A percentile compares a stretch with the other conserved stretches of the same genome.
phyloP scores from a whole-genome alignment of 1,140 invertebrate genomes.

The Drosophila leontia region DNA sequence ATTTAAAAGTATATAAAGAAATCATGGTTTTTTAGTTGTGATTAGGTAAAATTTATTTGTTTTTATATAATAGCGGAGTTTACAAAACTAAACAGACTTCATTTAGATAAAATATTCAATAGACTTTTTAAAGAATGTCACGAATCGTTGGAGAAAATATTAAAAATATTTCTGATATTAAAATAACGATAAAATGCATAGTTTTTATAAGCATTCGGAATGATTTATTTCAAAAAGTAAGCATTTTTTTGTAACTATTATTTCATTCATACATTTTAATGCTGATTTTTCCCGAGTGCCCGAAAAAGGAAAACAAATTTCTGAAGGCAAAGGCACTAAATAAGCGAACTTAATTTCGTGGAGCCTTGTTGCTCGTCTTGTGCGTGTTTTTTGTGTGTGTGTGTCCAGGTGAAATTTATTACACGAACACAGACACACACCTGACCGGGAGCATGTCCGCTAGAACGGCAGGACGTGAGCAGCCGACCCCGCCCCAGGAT shows the following conservation, averaged over 20 bases:
- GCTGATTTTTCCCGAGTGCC: slow-evolving; percentile 8
- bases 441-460: slow-evolving; percentile 48
- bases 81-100: too few species aligned
- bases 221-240: background rate
- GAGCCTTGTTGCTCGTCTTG: slow-evolving; percentile 39
- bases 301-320: slow-evolving; percentile 19
- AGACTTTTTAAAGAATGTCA: too few species aligned
- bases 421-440: slow-evolving; percentile 23
- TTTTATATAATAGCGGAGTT: too few species aligned
- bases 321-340: slow-evolving; percentile 53
- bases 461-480: slow-evolving; percentile 48
- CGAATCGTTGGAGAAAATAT: too few species aligned
- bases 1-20: too few species aligned
- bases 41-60: too few species aligned
- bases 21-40: too few species aligned
- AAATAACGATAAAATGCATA: too few species aligned
- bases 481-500: slow-evolving; percentile 3
- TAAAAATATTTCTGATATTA: too few species aligned
- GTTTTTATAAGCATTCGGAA: too few species aligned
- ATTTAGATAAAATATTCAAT: too few species aligned
- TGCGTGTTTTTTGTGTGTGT: slow-evolving; percentile 13
- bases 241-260: background rate
- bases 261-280: background rate
- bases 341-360: slow-evolving; percentile 43
- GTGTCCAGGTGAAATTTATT: slow-evolving; percentile 65